Percentiles rank a stretch among this genome's conserved stretches.
These are phyloP conservation scores for Spermophilus dauricus DNA, from an alignment of 2,113 vertebrate genomes.

Conservation along the genomic window DNA sequence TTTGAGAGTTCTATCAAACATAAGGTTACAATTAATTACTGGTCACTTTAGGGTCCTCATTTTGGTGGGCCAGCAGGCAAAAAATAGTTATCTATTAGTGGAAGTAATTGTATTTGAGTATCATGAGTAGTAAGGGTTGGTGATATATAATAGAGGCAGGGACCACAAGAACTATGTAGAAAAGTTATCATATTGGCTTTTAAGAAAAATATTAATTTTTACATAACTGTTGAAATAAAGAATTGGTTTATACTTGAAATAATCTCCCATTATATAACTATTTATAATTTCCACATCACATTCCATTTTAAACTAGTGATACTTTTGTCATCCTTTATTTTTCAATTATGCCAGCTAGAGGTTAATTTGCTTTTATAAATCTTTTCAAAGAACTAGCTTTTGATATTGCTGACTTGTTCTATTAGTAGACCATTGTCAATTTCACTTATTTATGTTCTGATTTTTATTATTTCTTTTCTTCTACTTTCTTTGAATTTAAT, in stretches of 20 bases:
- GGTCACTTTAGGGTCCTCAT: not conserved
- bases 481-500: too few relatives aligned
- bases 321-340: too few relatives aligned
- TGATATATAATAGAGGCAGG: not conserved
- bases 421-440: too few relatives aligned
- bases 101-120: not conserved
- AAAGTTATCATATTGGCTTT: not conserved
- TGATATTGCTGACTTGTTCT: too few relatives aligned
- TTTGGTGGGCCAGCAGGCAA: not conserved
- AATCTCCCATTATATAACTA: not conserved
- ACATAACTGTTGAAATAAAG: not conserved
- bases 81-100: not conserved
- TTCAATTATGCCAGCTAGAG: too few relatives aligned
- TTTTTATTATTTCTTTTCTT: too few relatives aligned
- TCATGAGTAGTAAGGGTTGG: not conserved
- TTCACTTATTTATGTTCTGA: too few relatives aligned
- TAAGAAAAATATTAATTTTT: not conserved
- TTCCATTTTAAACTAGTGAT: not conserved
- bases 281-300: not conserved
- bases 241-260: not conserved
- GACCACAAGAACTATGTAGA: not conserved
- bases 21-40: not conserved
- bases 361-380: too few relatives aligned
- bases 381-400: too few relatives aligned
- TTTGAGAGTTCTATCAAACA: not conserved